phyloP scores from a whole-genome alignment of 2,888 invertebrate species.

The Campopleginae sp. region DNA sequence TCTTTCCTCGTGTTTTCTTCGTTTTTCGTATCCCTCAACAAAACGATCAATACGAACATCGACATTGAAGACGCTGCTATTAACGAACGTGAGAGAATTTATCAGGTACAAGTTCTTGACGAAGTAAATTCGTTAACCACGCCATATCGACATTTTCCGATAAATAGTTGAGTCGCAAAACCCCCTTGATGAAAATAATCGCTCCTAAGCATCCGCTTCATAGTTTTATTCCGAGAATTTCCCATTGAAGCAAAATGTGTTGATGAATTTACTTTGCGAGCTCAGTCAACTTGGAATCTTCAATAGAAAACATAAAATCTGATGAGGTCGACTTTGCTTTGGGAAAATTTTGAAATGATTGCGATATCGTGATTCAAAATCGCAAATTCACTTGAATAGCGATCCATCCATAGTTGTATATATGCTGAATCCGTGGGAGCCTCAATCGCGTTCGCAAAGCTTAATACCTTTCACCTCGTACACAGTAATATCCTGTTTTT shows the following conservation, averaged over 20 bases:
- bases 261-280: not conserved
- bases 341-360: not conserved
- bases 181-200: not conserved
- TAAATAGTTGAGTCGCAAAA: not conserved
- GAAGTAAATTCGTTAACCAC: not conserved
- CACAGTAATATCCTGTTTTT: slow-evolving; percentile 25
- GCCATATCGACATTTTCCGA: not conserved
- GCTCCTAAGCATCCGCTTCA: not conserved
- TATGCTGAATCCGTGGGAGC: not conserved
- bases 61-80: not conserved
- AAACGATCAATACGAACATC: slow-evolving; percentile 16
- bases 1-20: slow-evolving; percentile 15
- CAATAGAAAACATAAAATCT: not conserved
- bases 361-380: not conserved
- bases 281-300: not conserved
- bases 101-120: not conserved
- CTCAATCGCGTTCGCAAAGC: not conserved
- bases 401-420: no score
- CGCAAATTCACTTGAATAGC: not conserved
- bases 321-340: not conserved
- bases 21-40: slow-evolving; percentile 6
- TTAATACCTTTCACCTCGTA: slow-evolving; percentile 13
- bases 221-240: not conserved
- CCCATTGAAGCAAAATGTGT: not conserved
- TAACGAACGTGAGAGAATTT: not conserved